phyloP scores from a whole-genome alignment of 2,888 invertebrate genomes.

The Bursaphelenchus okinawaensis region DNA sequence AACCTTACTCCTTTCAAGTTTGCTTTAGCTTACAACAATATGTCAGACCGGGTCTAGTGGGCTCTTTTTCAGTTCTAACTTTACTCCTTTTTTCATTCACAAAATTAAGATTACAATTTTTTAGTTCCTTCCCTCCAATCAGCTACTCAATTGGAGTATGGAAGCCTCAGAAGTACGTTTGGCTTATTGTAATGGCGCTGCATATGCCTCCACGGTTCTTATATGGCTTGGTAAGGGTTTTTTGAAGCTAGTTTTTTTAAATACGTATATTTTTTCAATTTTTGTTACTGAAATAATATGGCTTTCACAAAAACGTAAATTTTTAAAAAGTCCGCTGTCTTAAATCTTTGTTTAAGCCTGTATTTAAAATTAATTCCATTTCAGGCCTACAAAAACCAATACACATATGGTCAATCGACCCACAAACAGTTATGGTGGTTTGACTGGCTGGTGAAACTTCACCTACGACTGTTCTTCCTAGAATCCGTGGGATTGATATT shows the following conservation, averaged over 20 bases:
- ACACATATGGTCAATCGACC: conserved; percentile 25
- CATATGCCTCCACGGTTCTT: conserved; percentile 50
- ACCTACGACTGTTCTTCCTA: conserved; percentile 29
- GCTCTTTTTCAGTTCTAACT: no score
- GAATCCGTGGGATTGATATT: conserved; percentile 37
- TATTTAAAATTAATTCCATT: neutral
- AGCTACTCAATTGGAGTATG: conserved; percentile 55
- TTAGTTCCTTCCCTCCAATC: conserved; percentile 50
- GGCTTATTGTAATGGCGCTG: conserved; percentile 49
- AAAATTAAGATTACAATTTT: conserved; percentile 21
- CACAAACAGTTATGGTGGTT: conserved; percentile 27
- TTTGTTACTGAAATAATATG: no score
- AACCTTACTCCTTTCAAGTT: no score
- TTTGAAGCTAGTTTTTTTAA: no score
- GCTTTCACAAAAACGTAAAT: no score
- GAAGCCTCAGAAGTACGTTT: conserved; percentile 52
- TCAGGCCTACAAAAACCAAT: conserved; percentile 33
- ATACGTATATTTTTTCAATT: no score
- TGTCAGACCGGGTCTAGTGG: no score
- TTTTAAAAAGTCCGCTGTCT: neutral
- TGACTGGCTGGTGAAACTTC: conserved; percentile 19
- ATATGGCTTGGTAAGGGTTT: conserved; percentile 36
- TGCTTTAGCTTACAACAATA: no score
- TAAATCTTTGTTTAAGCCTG: neutral
- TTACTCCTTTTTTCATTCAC: no score